These are phyloP conservation scores for Glossophaga mutica DNA, from an alignment of 2,797 vertebrate species.

Conservation along the genomic window DNA sequence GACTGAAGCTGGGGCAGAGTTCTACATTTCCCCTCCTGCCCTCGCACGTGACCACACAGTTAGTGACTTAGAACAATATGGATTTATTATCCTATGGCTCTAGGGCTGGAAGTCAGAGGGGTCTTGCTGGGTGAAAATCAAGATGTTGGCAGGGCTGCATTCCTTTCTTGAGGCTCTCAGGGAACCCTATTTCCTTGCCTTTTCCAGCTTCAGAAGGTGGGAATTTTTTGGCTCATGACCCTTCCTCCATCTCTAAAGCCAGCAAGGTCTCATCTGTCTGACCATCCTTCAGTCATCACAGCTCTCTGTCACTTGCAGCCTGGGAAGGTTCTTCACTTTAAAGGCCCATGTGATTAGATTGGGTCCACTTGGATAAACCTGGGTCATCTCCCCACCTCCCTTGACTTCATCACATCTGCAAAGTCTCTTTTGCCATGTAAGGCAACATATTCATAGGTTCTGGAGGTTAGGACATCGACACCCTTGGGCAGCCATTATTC, in stretches of 20 bases:
- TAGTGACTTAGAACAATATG: not conserved
- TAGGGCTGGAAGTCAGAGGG: not conserved
- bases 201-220: not conserved
- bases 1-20: not conserved
- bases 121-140: not conserved
- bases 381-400: not conserved
- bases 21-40: not conserved
- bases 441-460: not conserved
- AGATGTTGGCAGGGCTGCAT: not conserved
- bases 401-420: not conserved
- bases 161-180: not conserved
- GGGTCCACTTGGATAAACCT: not conserved
- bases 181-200: not conserved
- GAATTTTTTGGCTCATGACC: not conserved
- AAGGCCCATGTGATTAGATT: not conserved
- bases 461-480: not conserved
- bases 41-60: not conserved
- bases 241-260: not conserved
- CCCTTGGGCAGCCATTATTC: not conserved
- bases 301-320: not conserved
- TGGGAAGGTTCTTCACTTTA: not conserved
- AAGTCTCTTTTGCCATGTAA: not conserved
- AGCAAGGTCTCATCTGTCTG: fast-evolving
- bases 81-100: not conserved
- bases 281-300: not conserved